These are phyloP conservation scores for Peromyscus californicus DNA, from an alignment of 2,113 vertebrate genomes.

Conservation along the genomic window DNA sequence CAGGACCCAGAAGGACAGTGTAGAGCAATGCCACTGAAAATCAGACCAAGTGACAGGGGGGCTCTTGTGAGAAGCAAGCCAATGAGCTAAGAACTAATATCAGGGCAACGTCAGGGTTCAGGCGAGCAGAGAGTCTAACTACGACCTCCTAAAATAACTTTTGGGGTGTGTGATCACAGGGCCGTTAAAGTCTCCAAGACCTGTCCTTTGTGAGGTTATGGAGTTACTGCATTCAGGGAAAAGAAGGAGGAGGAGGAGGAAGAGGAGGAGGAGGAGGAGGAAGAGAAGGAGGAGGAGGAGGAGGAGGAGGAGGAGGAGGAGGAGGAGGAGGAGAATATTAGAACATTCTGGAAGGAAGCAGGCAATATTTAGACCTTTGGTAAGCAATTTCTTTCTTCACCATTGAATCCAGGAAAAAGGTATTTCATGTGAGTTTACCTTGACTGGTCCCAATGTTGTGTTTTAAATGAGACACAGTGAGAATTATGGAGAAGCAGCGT, in stretches of 20 bases:
- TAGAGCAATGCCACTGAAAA: neutral
- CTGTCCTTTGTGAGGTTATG: neutral
- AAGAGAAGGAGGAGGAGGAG: neutral
- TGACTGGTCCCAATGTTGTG: neutral
- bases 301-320: no score
- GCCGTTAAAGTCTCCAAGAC: neutral
- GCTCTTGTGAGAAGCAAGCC: neutral
- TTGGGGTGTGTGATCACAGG: neutral
- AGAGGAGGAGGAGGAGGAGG: no score
- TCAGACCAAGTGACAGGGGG: no score
- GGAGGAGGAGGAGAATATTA: neutral
- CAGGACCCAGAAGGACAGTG: neutral
- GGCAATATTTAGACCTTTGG: neutral
- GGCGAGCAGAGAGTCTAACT: neutral
- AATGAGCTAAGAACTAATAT: neutral
- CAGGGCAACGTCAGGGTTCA: neutral
- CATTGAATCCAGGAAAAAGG: neutral
- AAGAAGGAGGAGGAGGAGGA: rapidly evolving
- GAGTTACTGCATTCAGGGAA: neutral
- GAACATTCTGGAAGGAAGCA: neutral
- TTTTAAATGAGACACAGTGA: neutral
- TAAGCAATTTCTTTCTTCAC: neutral
- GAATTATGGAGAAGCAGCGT: neutral
- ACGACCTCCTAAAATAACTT: neutral
- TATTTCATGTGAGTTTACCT: neutral